Evolutionary conservation across 1,140 invertebrate species (phyloP).

Genomic region (Hypsibius dujardini): DNA sequence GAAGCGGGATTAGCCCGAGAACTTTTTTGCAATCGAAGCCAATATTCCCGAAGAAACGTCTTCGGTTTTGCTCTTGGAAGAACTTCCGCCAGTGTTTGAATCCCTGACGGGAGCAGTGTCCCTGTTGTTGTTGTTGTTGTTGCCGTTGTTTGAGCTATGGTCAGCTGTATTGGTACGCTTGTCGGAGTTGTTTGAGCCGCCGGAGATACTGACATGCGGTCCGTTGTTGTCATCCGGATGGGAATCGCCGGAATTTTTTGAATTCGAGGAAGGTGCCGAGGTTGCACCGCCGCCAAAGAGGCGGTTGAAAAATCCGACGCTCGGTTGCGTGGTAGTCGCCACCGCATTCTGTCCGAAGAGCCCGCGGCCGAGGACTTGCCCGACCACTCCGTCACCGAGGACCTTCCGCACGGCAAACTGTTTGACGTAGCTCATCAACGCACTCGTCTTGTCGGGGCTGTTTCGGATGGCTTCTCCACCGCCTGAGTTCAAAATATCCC

Average conservation of each 20-base stretch:
- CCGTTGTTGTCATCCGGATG: background rate
- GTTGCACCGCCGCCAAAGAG: background rate
- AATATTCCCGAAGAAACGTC: background rate
- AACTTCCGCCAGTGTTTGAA: background rate
- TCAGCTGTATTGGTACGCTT: background rate
- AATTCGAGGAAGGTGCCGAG: background rate
- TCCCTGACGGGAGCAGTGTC: background rate
- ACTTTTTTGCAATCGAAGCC: background rate
- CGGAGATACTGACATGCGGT: background rate
- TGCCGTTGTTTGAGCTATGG: background rate
- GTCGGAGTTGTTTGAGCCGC: background rate
- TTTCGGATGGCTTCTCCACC: no score
- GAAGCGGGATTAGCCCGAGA: no score
- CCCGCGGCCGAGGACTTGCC: background rate
- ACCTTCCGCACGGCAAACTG: background rate
- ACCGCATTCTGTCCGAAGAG: background rate
- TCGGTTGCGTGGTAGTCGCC: background rate
- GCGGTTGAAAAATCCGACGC: background rate
- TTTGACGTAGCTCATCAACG: background rate
- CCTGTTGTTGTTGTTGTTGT: background rate
- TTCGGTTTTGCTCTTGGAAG: background rate
- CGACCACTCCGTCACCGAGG: background rate
- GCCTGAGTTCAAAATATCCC: no score
- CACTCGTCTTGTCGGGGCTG: background rate
- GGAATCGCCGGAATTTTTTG: background rate